Evolutionary conservation across 2,113 vertebrate genomes (phyloP).

Genomic region (Phainopepla nitens): DNA sequence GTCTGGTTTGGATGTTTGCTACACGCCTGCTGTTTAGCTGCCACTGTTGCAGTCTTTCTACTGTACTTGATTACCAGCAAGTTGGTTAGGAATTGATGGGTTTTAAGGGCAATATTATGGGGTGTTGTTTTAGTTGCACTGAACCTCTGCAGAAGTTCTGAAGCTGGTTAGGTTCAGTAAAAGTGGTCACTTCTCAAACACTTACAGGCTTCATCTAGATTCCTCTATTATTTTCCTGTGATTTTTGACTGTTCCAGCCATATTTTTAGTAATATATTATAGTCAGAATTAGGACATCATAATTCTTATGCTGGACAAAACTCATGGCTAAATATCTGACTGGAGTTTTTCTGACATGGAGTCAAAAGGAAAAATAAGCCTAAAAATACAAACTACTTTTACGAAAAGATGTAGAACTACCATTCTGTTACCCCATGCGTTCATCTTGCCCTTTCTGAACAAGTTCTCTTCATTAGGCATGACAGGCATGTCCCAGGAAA

Average conservation of each 20-base stretch:
- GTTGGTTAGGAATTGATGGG: not conserved
- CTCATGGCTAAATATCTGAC: not conserved
- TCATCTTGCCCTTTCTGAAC: not conserved
- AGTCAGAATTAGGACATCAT: not conserved
- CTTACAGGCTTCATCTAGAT: not conserved
- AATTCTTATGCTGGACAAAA: not conserved
- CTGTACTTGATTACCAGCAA: not conserved
- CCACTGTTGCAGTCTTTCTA: not conserved
- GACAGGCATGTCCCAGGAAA: constrained; percentile 53
- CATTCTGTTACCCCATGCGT: not conserved
- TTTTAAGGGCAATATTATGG: not conserved
- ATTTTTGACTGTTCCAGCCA: not conserved
- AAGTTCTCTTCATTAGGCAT: constrained; percentile 48
- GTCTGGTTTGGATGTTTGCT: not conserved
- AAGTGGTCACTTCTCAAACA: not conserved
- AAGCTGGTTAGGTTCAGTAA: not conserved
- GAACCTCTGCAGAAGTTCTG: not conserved
- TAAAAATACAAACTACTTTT: not conserved
- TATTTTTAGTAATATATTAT: not conserved
- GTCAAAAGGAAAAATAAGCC: not conserved
- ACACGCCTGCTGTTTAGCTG: fast-evolving
- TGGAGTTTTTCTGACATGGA: not conserved
- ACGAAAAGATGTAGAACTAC: not conserved
- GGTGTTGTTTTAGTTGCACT: not conserved
- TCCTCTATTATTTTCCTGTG: not conserved